These are phyloP conservation scores for Takifugu ocellatus DNA, from an alignment of 2,797 vertebrate genomes.

Conservation along the genomic window DNA sequence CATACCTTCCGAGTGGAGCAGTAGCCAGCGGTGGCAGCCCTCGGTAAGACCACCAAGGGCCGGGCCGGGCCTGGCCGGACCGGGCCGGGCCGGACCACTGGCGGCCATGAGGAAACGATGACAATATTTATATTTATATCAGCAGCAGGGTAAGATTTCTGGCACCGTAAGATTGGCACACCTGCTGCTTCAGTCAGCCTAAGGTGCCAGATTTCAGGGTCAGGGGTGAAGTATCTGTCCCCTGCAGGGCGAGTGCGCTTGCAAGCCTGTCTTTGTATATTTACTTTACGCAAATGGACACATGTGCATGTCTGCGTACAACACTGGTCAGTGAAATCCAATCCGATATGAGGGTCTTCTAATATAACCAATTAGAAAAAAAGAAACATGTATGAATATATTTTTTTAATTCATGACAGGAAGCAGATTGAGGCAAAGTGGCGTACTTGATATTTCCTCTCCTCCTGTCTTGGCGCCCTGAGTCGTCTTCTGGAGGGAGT, in stretches of 20 bases:
- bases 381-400: too few species aligned
- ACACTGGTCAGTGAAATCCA: neutral
- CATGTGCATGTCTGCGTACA: constrained; percentile 3
- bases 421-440: too few species aligned
- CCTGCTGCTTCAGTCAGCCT: constrained; percentile 70
- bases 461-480: too few species aligned
- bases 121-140: constrained; percentile 76
- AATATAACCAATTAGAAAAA: too few species aligned
- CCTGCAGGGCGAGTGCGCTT: constrained; percentile 6
- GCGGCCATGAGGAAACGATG: constrained; percentile 56
- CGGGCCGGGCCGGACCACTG: too few species aligned
- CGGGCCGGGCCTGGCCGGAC: neutral
- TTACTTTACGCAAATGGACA: constrained; percentile 2
- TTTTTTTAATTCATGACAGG: too few species aligned
- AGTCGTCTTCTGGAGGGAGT: too few species aligned
- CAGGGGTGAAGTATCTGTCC: constrained; percentile 48
- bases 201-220: constrained; percentile 67
- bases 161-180: constrained; percentile 71
- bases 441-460: too few species aligned
- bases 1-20: constrained; percentile 38
- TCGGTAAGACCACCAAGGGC: constrained; percentile 4
- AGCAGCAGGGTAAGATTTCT: constrained; percentile 73
- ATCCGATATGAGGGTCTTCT: too few species aligned
- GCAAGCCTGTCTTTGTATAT: neutral
- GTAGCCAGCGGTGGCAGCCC: constrained; percentile 31